phyloP scores from a whole-genome alignment of 2,888 invertebrate genomes.

The Salpingus planirostris region DNA sequence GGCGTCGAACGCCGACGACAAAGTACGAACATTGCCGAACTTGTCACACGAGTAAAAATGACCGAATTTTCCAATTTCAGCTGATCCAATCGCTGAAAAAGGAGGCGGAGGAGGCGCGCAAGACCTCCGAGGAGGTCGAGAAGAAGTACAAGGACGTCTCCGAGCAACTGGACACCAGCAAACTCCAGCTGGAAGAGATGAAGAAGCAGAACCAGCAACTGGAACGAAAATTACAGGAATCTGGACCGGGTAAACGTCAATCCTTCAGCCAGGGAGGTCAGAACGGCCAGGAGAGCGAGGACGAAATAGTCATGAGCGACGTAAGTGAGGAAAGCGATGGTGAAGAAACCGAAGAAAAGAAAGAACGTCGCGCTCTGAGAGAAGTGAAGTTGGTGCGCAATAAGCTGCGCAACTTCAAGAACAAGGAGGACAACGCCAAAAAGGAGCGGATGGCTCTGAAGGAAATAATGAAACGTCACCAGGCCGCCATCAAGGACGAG shows the following conservation, averaged over 20 bases:
- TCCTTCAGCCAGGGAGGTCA: slow-evolving; percentile 7
- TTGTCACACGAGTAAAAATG: slow-evolving; percentile 37
- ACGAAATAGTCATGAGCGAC: slow-evolving; percentile 41
- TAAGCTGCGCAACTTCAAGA: slow-evolving; percentile 48
- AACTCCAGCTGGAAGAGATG: slow-evolving; percentile 69
- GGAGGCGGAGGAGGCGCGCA: slow-evolving; percentile 68
- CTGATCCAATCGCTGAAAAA: slow-evolving; percentile 60
- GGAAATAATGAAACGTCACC: slow-evolving; percentile 74
- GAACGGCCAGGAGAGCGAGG: slow-evolving; percentile 47
- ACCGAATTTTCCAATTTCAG: too few species aligned
- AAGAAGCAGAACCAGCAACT: slow-evolving; percentile 67
- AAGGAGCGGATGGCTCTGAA: slow-evolving; percentile 70
- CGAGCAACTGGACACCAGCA: slow-evolving; percentile 65
- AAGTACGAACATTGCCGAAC: too few species aligned
- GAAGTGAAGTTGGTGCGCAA: slow-evolving; percentile 58
- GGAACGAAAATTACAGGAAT: slow-evolving; percentile 67
- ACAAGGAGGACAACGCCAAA: slow-evolving; percentile 62
- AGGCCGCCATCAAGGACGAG: slow-evolving; percentile 66
- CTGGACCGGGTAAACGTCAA: slow-evolving; percentile 40
- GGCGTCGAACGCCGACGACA: slow-evolving; percentile 12
- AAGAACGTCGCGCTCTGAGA: slow-evolving; percentile 51
- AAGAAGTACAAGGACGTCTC: slow-evolving; percentile 68
- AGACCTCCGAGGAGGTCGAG: slow-evolving; percentile 71
- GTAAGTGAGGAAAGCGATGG: slow-evolving; percentile 55
- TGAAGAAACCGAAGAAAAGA: slow-evolving; percentile 57